Base-by-base conservation (phyloP, 2,797 vertebrate species). In the Gephyroberyx darwinii region DNA sequence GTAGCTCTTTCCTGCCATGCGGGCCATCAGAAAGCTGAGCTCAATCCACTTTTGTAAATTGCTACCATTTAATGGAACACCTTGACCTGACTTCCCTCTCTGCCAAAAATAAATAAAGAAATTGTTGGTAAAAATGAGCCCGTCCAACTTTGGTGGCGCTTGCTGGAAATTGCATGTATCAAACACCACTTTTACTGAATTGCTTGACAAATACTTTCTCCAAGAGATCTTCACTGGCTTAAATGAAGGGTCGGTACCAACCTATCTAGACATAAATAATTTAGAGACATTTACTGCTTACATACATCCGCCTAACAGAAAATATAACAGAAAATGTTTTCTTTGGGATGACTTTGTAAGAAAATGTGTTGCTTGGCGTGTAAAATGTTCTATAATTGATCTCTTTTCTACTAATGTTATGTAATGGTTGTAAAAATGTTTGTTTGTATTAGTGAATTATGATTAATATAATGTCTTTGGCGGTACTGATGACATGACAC, bases 21-120 rank as follows among this genome's bases (percentile, higher is more conserved):
- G 26, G 77, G 80, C 86, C 83, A 87, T 88, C 85, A 88, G 81
- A 78, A 87, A 90, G 86, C 86, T 75, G 39, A 68, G 77, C 84
- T 86, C 86, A 83, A 89, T 90, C 87, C 88, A 92, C 90, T 91
- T 87, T 88, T 86, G 86, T 89, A 92, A 91, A 92, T 92, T 91
- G 91, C 88, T 84, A 69, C 74, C 84, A 75, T 89, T 89, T 91
- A 91, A 93, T 90, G 82, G 89, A 91, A 91, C 83, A 90, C 90
- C 89, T 90, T 91, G 81, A 88, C 89, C 85, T 65, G 76, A 83
- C 88, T 86, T 89, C 86, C 74, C 64, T 75, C 31, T n/a, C 69
- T 81, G 84, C 81, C 69, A 85, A 87, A 92, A 88, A 86, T 83
- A 91, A 87, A 89, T 82, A 87, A 88, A 91, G 69, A 86, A 86